These are phyloP conservation scores for Yponomeuta sedellus DNA, from an alignment of 2,888 invertebrate species.

Conservation along the genomic window DNA sequence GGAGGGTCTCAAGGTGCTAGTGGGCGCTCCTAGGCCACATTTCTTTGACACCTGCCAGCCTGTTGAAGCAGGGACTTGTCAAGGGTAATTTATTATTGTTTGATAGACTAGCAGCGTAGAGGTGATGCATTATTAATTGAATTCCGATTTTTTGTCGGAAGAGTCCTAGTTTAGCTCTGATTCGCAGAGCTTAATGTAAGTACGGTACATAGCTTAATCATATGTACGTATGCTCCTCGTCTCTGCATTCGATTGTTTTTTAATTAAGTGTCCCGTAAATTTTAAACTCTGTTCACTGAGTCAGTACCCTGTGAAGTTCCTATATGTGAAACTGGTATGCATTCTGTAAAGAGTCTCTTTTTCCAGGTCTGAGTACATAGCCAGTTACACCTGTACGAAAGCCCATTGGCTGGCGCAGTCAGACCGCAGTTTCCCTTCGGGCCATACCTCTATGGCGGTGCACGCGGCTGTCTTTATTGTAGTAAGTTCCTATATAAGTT, in stretches of 20 bases:
- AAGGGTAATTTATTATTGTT: conserved; percentile 41
- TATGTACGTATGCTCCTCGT: too few relatives aligned
- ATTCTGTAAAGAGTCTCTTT: neutral
- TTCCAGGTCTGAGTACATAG: conserved; percentile 69
- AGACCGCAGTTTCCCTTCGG: conserved; percentile 83
- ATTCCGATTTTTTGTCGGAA: too few relatives aligned
- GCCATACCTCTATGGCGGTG: conserved; percentile 83
- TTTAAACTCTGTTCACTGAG: too few relatives aligned
- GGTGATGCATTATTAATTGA: too few relatives aligned
- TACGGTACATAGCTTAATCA: too few relatives aligned
- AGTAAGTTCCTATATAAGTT: conserved; percentile 68
- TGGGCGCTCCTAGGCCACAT: conserved; percentile 85
- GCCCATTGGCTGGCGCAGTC: conserved; percentile 77
- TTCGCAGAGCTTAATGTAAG: too few relatives aligned
- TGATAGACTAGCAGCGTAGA: too few relatives aligned
- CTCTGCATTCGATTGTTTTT: too few relatives aligned
- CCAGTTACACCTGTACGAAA: conserved; percentile 80
- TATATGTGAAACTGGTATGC: too few relatives aligned
- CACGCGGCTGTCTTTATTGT: conserved; percentile 79
- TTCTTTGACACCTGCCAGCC: conserved; percentile 85
- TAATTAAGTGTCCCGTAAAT: too few relatives aligned
- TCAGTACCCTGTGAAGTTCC: too few relatives aligned
- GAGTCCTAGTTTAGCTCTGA: too few relatives aligned
- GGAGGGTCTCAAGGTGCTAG: conserved; percentile 76
- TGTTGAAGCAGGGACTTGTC: conserved; percentile 77